Conservation (phyloP, 2,113 vertebrate genomes). For the Vidua chalybeata region DNA sequence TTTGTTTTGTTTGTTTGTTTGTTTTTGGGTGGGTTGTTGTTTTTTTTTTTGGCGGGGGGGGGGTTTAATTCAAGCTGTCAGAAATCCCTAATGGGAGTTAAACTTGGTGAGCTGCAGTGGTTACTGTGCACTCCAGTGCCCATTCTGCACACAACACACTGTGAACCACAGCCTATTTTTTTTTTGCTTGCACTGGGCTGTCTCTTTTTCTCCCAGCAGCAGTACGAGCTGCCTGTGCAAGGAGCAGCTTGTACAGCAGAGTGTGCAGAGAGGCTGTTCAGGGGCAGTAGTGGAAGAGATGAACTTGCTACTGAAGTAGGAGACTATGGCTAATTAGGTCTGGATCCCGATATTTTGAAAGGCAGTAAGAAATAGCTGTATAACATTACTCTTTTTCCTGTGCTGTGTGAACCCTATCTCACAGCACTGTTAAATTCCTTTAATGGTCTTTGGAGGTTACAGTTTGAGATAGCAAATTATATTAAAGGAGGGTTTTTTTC, state of each 20-base stretch:
- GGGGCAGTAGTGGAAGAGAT: background rate
- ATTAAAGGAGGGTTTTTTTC: background rate
- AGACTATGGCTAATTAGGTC: background rate
- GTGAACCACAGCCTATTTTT: background rate
- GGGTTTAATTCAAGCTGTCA: background rate
- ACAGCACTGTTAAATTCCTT: background rate
- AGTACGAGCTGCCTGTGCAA: background rate
- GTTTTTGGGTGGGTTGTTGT: too few relatives aligned
- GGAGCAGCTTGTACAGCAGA: background rate
- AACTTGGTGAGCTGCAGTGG: background rate
- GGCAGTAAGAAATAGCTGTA: background rate
- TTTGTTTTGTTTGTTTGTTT: too few relatives aligned
- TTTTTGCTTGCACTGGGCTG: background rate
- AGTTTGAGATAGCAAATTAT: background rate
- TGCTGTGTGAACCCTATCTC: background rate
- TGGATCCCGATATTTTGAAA: background rate
- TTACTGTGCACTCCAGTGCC: background rate
- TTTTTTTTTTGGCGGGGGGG: too few relatives aligned
- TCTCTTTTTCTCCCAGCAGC: background rate
- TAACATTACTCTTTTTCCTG: background rate
- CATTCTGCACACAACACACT: background rate
- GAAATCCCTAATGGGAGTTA: background rate
- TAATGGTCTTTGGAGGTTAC: background rate
- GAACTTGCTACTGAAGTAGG: background rate
- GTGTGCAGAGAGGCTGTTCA: background rate